Evolutionary conservation across 2,888 invertebrate genomes (phyloP).

Genomic region (Leucania comma): DNA sequence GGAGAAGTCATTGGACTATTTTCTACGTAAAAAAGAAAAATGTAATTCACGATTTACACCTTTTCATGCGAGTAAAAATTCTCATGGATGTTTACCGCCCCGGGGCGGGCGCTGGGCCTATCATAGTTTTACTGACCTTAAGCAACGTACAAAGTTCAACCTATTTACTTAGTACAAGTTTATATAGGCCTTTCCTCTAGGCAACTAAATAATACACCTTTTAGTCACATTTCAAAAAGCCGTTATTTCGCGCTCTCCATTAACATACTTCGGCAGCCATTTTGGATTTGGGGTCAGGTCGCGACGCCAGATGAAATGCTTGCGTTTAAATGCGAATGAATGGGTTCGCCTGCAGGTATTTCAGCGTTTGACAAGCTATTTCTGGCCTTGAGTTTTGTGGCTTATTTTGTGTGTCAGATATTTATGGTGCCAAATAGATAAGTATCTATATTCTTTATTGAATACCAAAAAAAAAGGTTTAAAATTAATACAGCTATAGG

Average conservation of each 20-base stretch:
- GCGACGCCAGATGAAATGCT: conserved; percentile 37
- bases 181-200: conserved; percentile 24
- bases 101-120: no score
- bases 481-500: no score
- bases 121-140: neutral
- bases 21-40: no score
- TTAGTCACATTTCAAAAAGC: conserved; percentile 41
- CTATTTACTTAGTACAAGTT: conserved; percentile 33
- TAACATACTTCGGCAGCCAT: conserved; percentile 52
- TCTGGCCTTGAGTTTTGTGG: conserved; percentile 11
- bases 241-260: conserved; percentile 53
- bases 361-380: neutral
- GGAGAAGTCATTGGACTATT: no score
- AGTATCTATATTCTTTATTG: no score
- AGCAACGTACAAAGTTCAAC: neutral
- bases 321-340: conserved; percentile 32
- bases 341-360: conserved; percentile 24
- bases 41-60: no score
- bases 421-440: neutral
- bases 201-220: conserved; percentile 34
- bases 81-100: no score
- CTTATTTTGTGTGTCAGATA: neutral
- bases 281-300: conserved; percentile 55
- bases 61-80: no score
- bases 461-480: no score